Evolutionary conservation across 2,888 invertebrate species (phyloP).

Genomic region (Sphecodes monilicornis): DNA sequence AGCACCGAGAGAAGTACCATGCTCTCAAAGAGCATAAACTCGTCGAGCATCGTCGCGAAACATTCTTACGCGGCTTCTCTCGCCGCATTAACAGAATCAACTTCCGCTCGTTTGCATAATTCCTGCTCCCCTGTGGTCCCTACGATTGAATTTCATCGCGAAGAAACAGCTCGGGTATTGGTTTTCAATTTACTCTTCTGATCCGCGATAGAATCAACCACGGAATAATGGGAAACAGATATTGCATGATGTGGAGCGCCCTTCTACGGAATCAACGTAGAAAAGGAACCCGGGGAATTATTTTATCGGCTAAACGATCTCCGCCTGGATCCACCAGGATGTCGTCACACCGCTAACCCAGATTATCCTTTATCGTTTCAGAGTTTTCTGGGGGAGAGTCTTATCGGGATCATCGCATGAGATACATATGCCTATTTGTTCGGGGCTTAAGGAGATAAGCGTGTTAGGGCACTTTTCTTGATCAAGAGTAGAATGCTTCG

Average conservation of each 20-base stretch:
- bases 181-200: constrained; percentile 11
- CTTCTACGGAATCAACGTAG: background rate
- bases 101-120: constrained; percentile 37
- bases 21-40: constrained; percentile 21
- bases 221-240: constrained; percentile 14
- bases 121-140: constrained; percentile 18
- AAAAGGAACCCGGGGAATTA: background rate
- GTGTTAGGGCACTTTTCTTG: background rate
- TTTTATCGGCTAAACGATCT: constrained; percentile 6
- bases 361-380: background rate
- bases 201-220: background rate
- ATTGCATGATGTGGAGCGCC: background rate
- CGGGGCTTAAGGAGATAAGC: background rate
- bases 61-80: constrained; percentile 15
- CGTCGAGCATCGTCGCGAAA: constrained; percentile 25
- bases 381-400: background rate
- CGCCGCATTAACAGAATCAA: constrained; percentile 48
- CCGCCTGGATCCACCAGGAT: background rate
- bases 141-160: constrained; percentile 13
- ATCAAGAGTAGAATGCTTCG: background rate
- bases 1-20: too few relatives aligned
- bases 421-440: background rate
- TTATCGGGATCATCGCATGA: background rate
- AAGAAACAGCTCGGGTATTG: background rate
- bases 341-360: constrained; percentile 5